Evolutionary conservation across 2,113 vertebrate species (phyloP), one percentile per base, ranked within the genome.

Genomic region (Ranitomeya imitator): DNA sequence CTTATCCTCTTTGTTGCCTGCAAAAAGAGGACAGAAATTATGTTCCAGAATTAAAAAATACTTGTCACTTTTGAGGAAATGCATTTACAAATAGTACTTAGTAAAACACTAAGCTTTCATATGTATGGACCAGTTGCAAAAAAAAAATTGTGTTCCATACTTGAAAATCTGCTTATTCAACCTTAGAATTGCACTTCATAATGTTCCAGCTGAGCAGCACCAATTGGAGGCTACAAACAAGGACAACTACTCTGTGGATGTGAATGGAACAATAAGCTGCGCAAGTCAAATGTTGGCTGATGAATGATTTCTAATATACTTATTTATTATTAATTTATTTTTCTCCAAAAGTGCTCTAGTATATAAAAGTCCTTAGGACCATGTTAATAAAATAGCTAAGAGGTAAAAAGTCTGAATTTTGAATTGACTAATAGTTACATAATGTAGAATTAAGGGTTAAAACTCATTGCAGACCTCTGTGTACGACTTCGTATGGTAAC

Each of bases 1-100:
- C 67, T 84, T 71, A 54, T 26, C 13, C 3, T 63, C n/a, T 71
- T 84, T 71, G 82, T 55, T 83, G 9, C 4, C 10, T 55, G 23
- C 6, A 69, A n/a, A 12, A 52, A 69, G n/a, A 26, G 21, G 14
- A 23, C 19, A 67, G 61, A 83, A 83, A 83, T 52, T 45, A 37
- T 52, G 7, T 65, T 71, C 21, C 21, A 69, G 51, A 84, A 84
- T 71, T 26, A 84, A 54, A n/a, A 61, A 81, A 16, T 59, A 60
- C 79, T 26, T 61, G 23, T 19, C 45, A 52, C 26, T 52, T 54
- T 78, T 78, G 51, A 78, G 16, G 21, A 55, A 77, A 78, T 55
- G 15, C 4, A 15, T 57, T 79, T 79, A 54, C 26, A 16, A 11
- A 52, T 3, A 55, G 76, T 78, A 23, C 21, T 77, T 77, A 19